Evolutionary conservation across 92 coral and sea anemone genomes (phyloP).

Genomic region (Heteractis magnifica): DNA sequence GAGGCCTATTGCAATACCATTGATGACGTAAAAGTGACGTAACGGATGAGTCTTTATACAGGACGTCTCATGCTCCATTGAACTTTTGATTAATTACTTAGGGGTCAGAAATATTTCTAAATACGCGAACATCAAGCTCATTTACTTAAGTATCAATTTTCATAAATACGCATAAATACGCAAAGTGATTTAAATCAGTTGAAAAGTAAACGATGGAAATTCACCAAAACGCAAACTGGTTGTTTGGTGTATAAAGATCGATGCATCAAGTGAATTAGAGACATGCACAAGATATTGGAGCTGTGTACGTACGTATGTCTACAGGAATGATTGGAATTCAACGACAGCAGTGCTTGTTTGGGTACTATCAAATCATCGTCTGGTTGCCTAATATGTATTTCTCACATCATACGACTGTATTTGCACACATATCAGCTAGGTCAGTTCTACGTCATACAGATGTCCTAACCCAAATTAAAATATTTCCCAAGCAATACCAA

Average conservation of each 20-base stretch:
- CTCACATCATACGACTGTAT: background rate
- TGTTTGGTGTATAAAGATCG: background rate
- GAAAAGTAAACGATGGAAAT: background rate
- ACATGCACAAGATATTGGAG: background rate
- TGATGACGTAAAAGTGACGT: no score
- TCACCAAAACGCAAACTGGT: background rate
- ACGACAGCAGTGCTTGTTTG: background rate
- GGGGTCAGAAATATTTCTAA: no score
- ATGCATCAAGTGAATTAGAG: no score
- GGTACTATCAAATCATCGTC: background rate
- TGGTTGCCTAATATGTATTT: background rate
- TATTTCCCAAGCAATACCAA: no score
- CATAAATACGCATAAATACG: no score
- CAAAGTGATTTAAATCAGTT: no score
- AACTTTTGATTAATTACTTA: no score
- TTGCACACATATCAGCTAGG: background rate
- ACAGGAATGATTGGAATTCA: constrained; percentile 1
- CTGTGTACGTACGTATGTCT: background rate
- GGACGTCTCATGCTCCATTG: no score
- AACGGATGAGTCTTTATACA: no score
- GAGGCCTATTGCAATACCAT: no score
- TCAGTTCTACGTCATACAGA: background rate
- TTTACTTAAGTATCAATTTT: no score
- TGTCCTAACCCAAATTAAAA: background rate
- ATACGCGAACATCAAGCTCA: no score